Evolutionary conservation across 1,140 invertebrate genomes (phyloP).

Genomic region (Gonatopus flavifemur): DNA sequence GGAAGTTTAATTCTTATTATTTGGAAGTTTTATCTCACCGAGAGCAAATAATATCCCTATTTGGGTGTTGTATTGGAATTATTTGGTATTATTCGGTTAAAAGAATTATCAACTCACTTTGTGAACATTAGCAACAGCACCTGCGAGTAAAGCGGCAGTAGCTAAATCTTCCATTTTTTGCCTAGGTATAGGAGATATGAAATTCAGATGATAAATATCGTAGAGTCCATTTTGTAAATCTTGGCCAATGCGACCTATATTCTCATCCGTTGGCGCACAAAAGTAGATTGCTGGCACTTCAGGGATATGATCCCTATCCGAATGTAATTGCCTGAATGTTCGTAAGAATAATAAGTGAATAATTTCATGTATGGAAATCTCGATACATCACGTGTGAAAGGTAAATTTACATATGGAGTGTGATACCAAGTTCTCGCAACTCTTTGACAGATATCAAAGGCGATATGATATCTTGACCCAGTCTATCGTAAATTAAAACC

Average conservation of each 20-base stretch:
- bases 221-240: constrained; percentile 91
- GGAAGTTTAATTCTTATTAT: constrained; percentile 15
- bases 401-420: constrained; percentile 87
- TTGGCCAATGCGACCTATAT: constrained; percentile 90
- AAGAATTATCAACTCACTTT: too few species aligned
- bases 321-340: constrained; percentile 79
- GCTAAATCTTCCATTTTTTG: constrained; percentile 96
- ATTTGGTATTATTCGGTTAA: constrained; percentile 1
- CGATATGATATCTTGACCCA: constrained; percentile 97
- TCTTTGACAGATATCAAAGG: constrained; percentile 96
- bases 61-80: not conserved
- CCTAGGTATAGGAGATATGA: constrained; percentile 93
- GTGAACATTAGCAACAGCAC: constrained; percentile 86
- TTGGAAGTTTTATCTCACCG: not conserved
- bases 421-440: constrained; percentile 92
- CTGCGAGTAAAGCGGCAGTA: constrained; percentile 83
- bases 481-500: constrained; percentile 92
- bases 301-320: constrained; percentile 92
- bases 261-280: constrained; percentile 96
- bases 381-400: constrained; percentile 4
- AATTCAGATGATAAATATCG: constrained; percentile 96
- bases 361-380: too few species aligned
- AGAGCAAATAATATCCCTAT: too few species aligned
- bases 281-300: constrained; percentile 99
- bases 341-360: too few species aligned